phyloP scores from a whole-genome alignment of 2,888 invertebrate species.

The Conops quadrifasciatus region DNA sequence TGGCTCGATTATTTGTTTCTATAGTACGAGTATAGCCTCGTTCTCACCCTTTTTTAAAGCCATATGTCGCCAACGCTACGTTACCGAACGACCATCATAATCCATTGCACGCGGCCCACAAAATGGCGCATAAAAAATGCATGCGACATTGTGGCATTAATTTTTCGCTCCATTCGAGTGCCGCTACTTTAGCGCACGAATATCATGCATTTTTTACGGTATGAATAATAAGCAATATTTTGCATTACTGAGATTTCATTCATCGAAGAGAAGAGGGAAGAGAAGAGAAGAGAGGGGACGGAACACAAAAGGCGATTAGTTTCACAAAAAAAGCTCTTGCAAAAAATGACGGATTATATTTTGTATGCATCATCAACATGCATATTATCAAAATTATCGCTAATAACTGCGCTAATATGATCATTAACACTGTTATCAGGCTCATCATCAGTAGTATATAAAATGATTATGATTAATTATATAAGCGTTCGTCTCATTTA shows the following conservation, averaged over 20 bases:
- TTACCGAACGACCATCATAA: not conserved
- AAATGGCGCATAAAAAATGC: constrained; percentile 22
- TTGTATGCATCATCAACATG: not conserved
- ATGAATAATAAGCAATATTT: constrained; percentile 3
- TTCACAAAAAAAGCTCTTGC: not conserved
- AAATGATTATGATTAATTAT: no score
- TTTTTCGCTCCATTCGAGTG: constrained; percentile 15
- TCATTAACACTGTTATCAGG: no score
- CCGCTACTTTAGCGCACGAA: not conserved
- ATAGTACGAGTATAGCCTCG: not conserved
- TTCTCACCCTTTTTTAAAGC: not conserved
- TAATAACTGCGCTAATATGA: no score
- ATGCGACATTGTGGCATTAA: constrained; percentile 23
- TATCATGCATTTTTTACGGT: not conserved
- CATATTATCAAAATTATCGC: no score
- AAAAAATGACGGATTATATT: not conserved
- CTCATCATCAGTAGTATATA: no score
- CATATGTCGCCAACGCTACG: constrained; percentile 10
- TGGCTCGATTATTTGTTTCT: not conserved
- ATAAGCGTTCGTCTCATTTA: no score
- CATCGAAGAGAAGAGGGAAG: not conserved
- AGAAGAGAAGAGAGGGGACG: not conserved
- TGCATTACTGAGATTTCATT: not conserved
- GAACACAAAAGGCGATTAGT: not conserved
- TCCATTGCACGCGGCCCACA: constrained; percentile 1